These are phyloP conservation scores for Sebastes variabilis DNA, from an alignment of 2,797 vertebrate species.

Conservation along the genomic window DNA sequence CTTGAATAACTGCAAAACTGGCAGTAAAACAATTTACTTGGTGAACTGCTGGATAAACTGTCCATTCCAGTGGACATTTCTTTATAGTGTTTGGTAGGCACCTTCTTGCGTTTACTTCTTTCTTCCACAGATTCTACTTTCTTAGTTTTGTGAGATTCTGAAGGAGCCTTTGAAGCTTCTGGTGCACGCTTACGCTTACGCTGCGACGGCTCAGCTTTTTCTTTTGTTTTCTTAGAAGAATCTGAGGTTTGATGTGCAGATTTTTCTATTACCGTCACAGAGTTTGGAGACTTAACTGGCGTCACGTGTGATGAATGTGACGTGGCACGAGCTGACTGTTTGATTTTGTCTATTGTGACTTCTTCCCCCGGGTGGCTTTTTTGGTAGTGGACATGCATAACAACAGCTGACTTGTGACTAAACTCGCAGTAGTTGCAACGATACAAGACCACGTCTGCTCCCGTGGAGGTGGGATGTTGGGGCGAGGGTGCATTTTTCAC, in stretches of 20 bases:
- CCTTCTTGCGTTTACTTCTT: conserved; percentile 72
- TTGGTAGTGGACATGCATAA: conserved; percentile 92
- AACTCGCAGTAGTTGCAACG: conserved; percentile 89
- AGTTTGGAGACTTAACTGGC: conserved; percentile 43
- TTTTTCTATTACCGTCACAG: background rate
- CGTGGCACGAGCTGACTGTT: conserved; percentile 77
- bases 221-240: background rate
- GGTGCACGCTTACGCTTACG: background rate
- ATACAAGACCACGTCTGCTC: conserved; percentile 77
- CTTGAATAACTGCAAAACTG: conserved; percentile 53
- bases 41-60: background rate
- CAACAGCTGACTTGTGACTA: conserved; percentile 89
- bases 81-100: conserved; percentile 54
- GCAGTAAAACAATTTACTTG: conserved; percentile 51
- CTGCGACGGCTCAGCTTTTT: background rate
- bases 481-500: conserved; percentile 68
- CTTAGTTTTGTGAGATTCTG: conserved; percentile 69
- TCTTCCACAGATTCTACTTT: conserved; percentile 70
- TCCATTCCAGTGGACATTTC: conserved; percentile 28
- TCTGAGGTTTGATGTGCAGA: background rate
- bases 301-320: conserved; percentile 70
- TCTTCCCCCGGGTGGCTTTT: conserved; percentile 89
- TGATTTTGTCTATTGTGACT: conserved; percentile 89
- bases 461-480: conserved; percentile 71
- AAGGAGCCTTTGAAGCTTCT: background rate